Evolutionary conservation across 2,888 invertebrate species (phyloP).

Genomic region (Penaeus monodon): DNA sequence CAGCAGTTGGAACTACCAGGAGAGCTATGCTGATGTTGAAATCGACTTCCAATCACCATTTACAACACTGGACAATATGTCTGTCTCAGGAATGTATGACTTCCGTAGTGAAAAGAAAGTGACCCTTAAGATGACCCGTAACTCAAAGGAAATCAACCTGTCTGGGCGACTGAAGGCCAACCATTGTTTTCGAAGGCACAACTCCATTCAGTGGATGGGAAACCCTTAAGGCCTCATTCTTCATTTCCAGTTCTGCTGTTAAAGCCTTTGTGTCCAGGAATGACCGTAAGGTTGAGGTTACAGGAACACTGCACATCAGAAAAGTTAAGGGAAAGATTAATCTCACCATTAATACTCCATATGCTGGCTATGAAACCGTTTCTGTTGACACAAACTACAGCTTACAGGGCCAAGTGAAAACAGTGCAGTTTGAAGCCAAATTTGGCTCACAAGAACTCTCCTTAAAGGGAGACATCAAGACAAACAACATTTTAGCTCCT

Average conservation of each 20-base stretch:
- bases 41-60: conserved; percentile 20
- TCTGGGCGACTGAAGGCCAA: conserved; percentile 30
- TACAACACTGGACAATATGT: neutral
- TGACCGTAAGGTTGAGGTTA: no score
- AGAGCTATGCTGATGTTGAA: neutral
- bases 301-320: conserved; percentile 38
- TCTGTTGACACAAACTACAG: conserved; percentile 27
- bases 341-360: conserved; percentile 38
- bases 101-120: conserved; percentile 29
- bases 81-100: conserved; percentile 22
- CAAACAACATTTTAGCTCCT: conserved; percentile 28
- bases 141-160: conserved; percentile 24
- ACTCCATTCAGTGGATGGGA: conserved; percentile 56
- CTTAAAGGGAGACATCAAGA: conserved; percentile 25
- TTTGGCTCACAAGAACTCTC: conserved; percentile 38
- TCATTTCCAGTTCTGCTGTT: conserved; percentile 43
- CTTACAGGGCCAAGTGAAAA: conserved; percentile 28
- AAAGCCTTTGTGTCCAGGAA: conserved; percentile 34
- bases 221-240: conserved; percentile 36
- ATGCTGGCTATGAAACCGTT: conserved; percentile 16
- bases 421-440: conserved; percentile 19
- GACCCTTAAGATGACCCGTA: conserved; percentile 10
- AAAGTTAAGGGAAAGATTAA: conserved; percentile 30
- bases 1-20: conserved; percentile 19
- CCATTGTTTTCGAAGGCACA: conserved; percentile 35